Evolutionary conservation across 2,888 invertebrate genomes (phyloP), one percentile per base, ranked within the genome.

Genomic region (Volucella zonaria): DNA sequence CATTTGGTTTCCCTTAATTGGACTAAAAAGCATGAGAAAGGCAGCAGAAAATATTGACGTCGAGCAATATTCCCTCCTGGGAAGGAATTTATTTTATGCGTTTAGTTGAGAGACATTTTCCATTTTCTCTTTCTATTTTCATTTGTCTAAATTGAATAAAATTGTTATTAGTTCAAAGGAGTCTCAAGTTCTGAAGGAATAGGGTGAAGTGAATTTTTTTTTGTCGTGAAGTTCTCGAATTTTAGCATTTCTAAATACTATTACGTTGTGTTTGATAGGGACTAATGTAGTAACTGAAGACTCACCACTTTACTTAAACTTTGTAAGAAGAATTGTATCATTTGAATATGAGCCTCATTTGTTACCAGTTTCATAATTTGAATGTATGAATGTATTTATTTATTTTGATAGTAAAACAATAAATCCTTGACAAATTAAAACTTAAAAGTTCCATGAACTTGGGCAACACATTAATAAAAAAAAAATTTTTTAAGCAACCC

Each of bases 71-170:
- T 74, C 56, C 45, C 47, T 56, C 14, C 43, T 59, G 73, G 52
- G 43, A 45, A 18, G 52, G 31, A 62, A 15, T 47, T 73, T 61
- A 45, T 49, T 51, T 45, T 15, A 51, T n/a, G 38, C 52, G 15
- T 52, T 12, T 61, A 73, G 42, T 23, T 61, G 42, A 10, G 42
- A 61, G 42, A 71, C 43, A n/a, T 59, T 51, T 59, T 47, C 2
- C 12, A 14, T 11, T 59, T 18, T 59, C 11, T 59, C n/a, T 49
- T n/a, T 15, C 18, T 61, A 43, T 62, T 62, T 43, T 52, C 38
- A 62, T 52, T 73, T 54, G 18, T 45, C 15, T 11, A 54, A 71
- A 71, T 71, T 71, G 59, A 71, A 73, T 73, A 4, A 73, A 62
- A 62, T 45, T 52, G 52, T 52, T 73, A 45, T 62, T 70, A 70